Conservation (phyloP, 2,888 invertebrate species). For the Rhagonycha fulva region DNA sequence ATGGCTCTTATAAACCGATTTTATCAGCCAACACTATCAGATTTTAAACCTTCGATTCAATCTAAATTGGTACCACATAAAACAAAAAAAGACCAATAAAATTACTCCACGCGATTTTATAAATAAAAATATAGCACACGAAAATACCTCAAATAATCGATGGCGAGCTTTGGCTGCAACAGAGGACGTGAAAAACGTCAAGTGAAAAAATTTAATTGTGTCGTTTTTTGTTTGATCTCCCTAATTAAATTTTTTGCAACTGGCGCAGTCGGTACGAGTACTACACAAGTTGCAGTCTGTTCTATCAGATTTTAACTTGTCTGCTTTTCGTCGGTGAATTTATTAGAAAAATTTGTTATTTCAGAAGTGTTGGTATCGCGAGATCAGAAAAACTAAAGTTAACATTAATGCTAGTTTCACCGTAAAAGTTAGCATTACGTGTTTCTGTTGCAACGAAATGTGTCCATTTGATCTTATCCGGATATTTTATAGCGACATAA, state of each 20-base stretch:
- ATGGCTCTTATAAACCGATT: not conserved
- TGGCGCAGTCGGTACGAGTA: not conserved
- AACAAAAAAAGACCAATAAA: not conserved
- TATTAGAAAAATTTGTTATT: not conserved
- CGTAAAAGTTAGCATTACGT: slow-evolving; percentile 17
- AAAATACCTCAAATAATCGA: not conserved
- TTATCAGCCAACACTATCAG: not conserved
- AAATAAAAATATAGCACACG: not conserved
- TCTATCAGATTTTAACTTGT: too few relatives aligned
- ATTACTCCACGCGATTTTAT: not conserved
- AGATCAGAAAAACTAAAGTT: not conserved
- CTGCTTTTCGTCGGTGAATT: not conserved
- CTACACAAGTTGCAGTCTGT: not conserved
- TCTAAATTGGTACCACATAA: not conserved
- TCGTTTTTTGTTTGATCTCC: not conserved
- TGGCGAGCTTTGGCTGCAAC: not conserved
- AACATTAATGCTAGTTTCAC: not conserved
- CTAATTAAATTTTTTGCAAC: not conserved
- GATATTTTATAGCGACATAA: slow-evolving; percentile 26
- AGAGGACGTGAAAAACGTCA: not conserved
- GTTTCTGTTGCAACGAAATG: slow-evolving; percentile 16
- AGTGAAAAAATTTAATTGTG: not conserved
- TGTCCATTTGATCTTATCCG: slow-evolving; percentile 28
- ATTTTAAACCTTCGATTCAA: not conserved
- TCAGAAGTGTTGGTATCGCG: not conserved